Evolutionary conservation across 2,888 invertebrate species (phyloP).

Genomic region (Diploptera punctata): DNA sequence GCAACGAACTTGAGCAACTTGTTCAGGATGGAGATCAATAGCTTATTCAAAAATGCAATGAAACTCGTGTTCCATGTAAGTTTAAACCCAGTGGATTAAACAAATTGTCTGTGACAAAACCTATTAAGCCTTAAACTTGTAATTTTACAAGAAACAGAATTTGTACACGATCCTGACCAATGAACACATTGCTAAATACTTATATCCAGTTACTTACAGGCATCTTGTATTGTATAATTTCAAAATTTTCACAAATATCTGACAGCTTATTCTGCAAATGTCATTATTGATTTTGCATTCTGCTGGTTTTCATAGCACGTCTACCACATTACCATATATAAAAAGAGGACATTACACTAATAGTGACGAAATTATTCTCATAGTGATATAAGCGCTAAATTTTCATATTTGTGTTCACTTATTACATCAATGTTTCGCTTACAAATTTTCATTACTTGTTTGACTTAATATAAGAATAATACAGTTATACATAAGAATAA

Average conservation of each 20-base stretch:
- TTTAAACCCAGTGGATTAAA: background rate
- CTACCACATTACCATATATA: too few relatives aligned
- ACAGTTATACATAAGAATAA: too few relatives aligned
- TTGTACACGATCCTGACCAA: background rate
- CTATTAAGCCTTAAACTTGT: too few relatives aligned
- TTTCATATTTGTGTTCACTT: too few relatives aligned
- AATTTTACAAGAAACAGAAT: background rate
- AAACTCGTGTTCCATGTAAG: background rate
- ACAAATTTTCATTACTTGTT: too few relatives aligned
- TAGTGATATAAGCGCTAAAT: too few relatives aligned
- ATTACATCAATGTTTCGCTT: too few relatives aligned
- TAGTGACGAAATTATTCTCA: too few relatives aligned
- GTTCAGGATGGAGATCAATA: background rate
- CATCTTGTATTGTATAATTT: background rate
- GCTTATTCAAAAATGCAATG: background rate
- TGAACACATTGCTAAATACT: background rate
- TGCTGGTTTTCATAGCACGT: background rate
- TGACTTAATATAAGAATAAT: too few relatives aligned
- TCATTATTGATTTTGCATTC: background rate
- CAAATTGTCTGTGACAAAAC: too few relatives aligned
- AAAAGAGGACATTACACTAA: too few relatives aligned
- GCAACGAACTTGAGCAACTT: background rate
- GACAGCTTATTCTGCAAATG: background rate
- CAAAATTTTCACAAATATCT: background rate
- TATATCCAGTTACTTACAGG: background rate